These are phyloP conservation scores for Ciona savignyi DNA, from an alignment of 23 tunicate species.

Conservation along the genomic window DNA sequence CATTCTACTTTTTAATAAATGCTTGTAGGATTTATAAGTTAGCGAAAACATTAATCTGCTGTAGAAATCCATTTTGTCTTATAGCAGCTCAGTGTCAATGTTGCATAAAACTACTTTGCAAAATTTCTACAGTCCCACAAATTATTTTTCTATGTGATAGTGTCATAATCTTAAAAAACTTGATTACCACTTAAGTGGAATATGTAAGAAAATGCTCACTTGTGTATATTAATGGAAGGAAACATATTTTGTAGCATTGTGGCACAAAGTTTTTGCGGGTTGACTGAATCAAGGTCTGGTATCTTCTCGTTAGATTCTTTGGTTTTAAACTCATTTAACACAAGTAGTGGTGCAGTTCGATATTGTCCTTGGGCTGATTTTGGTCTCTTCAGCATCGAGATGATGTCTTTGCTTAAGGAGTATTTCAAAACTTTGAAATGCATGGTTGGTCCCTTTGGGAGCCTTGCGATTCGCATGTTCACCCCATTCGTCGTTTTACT, in stretches of 20 bases:
- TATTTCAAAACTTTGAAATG: constrained; percentile 72
- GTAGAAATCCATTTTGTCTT: too few relatives aligned
- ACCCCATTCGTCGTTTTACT: constrained; percentile 48
- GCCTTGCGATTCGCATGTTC: constrained; percentile 40
- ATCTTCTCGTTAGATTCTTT: not conserved
- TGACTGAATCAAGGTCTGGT: not conserved
- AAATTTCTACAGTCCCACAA: too few relatives aligned
- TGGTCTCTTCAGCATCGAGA: constrained; percentile 39
- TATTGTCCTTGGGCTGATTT: constrained; percentile 53
- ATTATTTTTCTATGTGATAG: too few relatives aligned
- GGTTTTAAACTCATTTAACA: constrained; percentile 50
- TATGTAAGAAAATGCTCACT: too few relatives aligned
- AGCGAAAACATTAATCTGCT: too few relatives aligned
- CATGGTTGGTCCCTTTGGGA: constrained; percentile 94
- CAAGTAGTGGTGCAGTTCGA: constrained; percentile 56
- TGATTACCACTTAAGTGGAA: too few relatives aligned
- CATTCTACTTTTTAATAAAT: too few relatives aligned
- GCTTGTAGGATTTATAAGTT: too few relatives aligned
- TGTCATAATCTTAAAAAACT: too few relatives aligned
- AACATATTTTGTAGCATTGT: constrained; percentile 88
- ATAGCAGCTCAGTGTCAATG: too few relatives aligned
- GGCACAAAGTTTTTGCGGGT: constrained; percentile 58
- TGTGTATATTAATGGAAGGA: constrained; percentile 67
- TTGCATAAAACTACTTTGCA: too few relatives aligned
- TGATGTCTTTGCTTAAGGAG: constrained; percentile 43